Evolutionary conservation across 2,113 vertebrate species (phyloP).

Genomic region (Mirounga angustirostris): DNA sequence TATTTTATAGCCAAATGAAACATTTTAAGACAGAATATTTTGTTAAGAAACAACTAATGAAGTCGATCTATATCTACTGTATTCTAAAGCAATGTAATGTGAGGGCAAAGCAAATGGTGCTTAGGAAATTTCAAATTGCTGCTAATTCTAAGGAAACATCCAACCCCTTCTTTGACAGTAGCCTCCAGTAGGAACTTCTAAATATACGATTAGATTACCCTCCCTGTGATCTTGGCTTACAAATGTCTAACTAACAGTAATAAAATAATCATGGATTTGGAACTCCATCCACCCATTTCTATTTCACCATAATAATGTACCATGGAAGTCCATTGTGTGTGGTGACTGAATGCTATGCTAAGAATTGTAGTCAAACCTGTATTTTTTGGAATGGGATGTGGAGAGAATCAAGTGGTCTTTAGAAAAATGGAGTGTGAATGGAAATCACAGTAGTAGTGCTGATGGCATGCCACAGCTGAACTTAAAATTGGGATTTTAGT

Average conservation of each 20-base stretch:
- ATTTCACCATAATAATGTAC: slow-evolving; percentile 62
- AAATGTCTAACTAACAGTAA: slow-evolving; percentile 63
- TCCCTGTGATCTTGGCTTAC: slow-evolving; percentile 15
- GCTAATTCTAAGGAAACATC: slow-evolving; percentile 40
- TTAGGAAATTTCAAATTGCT: slow-evolving; percentile 18
- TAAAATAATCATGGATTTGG: slow-evolving; percentile 67
- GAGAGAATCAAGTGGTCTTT: not conserved
- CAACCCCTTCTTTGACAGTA: not conserved
- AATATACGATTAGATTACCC: slow-evolving; percentile 66
- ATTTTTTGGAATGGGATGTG: slow-evolving; percentile 8
- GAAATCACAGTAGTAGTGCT: slow-evolving; percentile 16
- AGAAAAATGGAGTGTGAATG: not conserved
- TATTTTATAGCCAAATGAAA: not conserved
- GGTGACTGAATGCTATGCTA: slow-evolving; percentile 19
- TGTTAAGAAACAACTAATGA: not conserved
- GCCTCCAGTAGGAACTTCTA: slow-evolving; percentile 49
- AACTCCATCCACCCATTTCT: slow-evolving; percentile 50
- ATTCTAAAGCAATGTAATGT: not conserved
- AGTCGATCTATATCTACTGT: not conserved
- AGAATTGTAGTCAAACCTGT: slow-evolving; percentile 53
- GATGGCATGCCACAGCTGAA: not conserved
- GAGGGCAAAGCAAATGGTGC: not conserved
- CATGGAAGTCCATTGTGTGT: slow-evolving; percentile 49
- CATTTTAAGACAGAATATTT: slow-evolving; percentile 31
- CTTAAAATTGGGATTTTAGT: not conserved